Base-by-base conservation (phyloP, 2,797 vertebrate species). In the Neosilurus hyrtlii region DNA sequence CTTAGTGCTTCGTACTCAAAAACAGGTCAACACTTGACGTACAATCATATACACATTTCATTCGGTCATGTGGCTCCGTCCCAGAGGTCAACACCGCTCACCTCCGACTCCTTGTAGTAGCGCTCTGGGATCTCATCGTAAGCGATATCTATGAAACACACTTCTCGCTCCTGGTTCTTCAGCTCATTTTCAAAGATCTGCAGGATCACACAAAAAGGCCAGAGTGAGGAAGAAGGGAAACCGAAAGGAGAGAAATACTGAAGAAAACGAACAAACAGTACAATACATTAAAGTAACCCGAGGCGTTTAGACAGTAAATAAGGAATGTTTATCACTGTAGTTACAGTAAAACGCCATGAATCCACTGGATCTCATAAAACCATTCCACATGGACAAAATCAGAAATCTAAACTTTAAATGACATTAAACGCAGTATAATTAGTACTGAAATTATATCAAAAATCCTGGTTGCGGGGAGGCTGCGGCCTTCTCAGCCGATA, bases 91-190 rank as follows among this genome's bases (percentile, higher is more conserved):
- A 6, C 4, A 22, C 7, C 35, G 83, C 95, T 93, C 90, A 99
- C 97, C 96, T 99, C 97, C 0, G 96, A 96, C 49, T 97, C 97
- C 88, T 99, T 99, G 93, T 97, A 99, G 89, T 99, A 97, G 82
- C 98, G 96, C 89, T 99, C 97, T 0, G 98, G 96, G 87, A 95
- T 93, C 86, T 95, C 94, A 92, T 97, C 92, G 89, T 97, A 97
- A 82, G 95, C 97, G 1, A 99, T 98, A 87, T 99, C 98, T 62
- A 99, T 93, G 22, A 96, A 94, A 89, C 96, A 98, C 71, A 98
- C 96, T 90, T 99, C 97, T 68, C 94, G 83, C 61, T 96, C 95
- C 92, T 98, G 92, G 0, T 93, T 92, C 85, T 80, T 96, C 87
- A 95, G 94, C 91, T 97, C 97, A 3, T 87, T 94, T 90, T 95